Evolutionary conservation across 2,888 invertebrate genomes (phyloP).

Genomic region (Ypsolopha sequella): DNA sequence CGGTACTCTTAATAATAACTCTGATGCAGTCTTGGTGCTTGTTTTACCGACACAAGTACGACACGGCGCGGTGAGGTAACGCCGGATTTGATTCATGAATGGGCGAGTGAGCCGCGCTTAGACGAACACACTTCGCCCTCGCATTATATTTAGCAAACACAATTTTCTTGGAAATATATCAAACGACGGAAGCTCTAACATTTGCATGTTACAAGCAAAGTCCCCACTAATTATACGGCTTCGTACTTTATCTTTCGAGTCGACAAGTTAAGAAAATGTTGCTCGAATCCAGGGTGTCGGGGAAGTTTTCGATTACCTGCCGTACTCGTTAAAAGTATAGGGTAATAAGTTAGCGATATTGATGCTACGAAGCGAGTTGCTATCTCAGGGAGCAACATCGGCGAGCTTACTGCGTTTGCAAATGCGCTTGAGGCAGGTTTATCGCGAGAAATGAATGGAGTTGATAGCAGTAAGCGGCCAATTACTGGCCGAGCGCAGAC

Average conservation of each 20-base stretch:
- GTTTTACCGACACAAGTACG: constrained; percentile 35
- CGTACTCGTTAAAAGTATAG: neutral
- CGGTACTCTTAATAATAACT: constrained; percentile 65
- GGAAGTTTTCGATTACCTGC: constrained; percentile 1
- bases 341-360: constrained; percentile 3
- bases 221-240: constrained; percentile 16
- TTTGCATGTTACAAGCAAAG: constrained; percentile 35
- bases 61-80: constrained; percentile 57
- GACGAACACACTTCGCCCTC: constrained; percentile 17
- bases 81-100: constrained; percentile 69
- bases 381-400: constrained; percentile 33
- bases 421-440: constrained; percentile 38
- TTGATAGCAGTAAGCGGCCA: constrained; percentile 60
- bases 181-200: constrained; percentile 51
- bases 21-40: constrained; percentile 44
- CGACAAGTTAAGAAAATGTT: constrained; percentile 3
- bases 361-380: neutral
- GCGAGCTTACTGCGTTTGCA: constrained; percentile 25
- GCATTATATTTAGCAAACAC: constrained; percentile 59
- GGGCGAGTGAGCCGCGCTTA: constrained; percentile 41
- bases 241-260: constrained; percentile 3
- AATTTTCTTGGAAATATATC: constrained; percentile 56
- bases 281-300: neutral
- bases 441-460: constrained; percentile 61
- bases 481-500: constrained; percentile 45